Base-by-base conservation (phyloP, 2,888 invertebrate species). In the Neoascia interrupta region DNA sequence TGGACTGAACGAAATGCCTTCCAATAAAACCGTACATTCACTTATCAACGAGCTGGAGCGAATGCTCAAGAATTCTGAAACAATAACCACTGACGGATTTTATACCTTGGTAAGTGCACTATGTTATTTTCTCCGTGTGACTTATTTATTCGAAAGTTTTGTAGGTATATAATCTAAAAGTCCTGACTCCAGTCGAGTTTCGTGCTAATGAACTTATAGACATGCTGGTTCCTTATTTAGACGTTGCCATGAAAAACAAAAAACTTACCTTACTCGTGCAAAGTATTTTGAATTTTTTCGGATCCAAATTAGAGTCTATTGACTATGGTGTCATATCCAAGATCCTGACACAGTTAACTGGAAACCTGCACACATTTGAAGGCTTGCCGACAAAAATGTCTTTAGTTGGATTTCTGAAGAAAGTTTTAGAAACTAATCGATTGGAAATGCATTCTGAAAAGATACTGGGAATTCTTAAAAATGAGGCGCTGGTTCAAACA, bases 61-160 rank as follows among this genome's bases (percentile, higher is more conserved):
- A 13, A 34, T 64, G 4, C 36, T 70, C 0, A 39, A 34, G 18
- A 16, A 39, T 13, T 51, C 23, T 45, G n/a, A n/a, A n/a, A n/a
- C n/a, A 1, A 45, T 45, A 26, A 41, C 39, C 1, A 31, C 26
- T 5, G 45, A 76, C 15, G 37, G 8, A 11, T 70, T 31, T 16
- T 72, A 76, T 18, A 56, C 56, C 2, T 61, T 75, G 8, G 75
- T 74, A 54, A 64, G 37, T 49, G 15, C 5, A 5, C 11, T 19
- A 8, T 43, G 5, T 6, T 5, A 0, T 3, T 1, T 13, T 8
- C n/a, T 11, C 1, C 21, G 2, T 60, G 3, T 18, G 3, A n/a
- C 2, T 11, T 5, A 11, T 10, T 11, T n/a, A 5, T 3, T 26
- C 11, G 4, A 4, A n/a, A 5, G 26, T 6, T 10, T 47, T 34